Conservation (phyloP, 2,888 invertebrate species). For the Euproctis similis region DNA sequence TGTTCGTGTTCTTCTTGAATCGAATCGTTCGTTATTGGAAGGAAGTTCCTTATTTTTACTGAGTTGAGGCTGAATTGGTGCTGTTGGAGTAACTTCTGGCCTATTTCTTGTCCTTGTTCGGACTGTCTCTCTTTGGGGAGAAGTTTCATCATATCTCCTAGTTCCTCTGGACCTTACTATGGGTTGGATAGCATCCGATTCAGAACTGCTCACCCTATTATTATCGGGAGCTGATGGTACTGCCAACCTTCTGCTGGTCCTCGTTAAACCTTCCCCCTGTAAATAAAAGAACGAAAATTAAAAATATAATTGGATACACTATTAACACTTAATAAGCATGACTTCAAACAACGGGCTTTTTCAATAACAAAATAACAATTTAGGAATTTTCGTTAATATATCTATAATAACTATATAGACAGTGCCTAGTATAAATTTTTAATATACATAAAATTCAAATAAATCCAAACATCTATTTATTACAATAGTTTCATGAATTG, state of each 20-base stretch:
- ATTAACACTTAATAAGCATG: no score
- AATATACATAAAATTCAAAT: no score
- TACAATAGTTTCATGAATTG: no score
- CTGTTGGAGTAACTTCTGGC: slow-evolving; percentile 26
- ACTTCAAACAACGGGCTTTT: no score
- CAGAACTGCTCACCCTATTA: slow-evolving; percentile 29
- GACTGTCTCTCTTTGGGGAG: slow-evolving; percentile 30
- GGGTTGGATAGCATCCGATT: slow-evolving; percentile 32
- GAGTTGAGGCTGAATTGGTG: slow-evolving; percentile 27
- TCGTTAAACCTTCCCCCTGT: slow-evolving; percentile 50
- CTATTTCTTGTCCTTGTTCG: slow-evolving; percentile 46
- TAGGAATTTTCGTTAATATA: no score
- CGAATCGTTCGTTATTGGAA: slow-evolving; percentile 61
- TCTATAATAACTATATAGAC: no score
- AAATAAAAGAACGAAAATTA: slow-evolving; percentile 12
- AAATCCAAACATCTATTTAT: no score
- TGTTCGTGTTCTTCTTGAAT: slow-evolving; percentile 57
- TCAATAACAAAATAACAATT: no score
- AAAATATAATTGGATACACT: no score
- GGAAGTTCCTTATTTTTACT: no score
- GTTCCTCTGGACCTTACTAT: slow-evolving; percentile 45
- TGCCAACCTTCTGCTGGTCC: slow-evolving; percentile 47
- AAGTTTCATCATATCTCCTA: slow-evolving; percentile 45
- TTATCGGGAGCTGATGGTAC: slow-evolving; percentile 32
- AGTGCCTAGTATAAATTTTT: no score